Conservation (phyloP, 2,797 vertebrate genomes). For the Pseudocheirus occidentalis region DNA sequence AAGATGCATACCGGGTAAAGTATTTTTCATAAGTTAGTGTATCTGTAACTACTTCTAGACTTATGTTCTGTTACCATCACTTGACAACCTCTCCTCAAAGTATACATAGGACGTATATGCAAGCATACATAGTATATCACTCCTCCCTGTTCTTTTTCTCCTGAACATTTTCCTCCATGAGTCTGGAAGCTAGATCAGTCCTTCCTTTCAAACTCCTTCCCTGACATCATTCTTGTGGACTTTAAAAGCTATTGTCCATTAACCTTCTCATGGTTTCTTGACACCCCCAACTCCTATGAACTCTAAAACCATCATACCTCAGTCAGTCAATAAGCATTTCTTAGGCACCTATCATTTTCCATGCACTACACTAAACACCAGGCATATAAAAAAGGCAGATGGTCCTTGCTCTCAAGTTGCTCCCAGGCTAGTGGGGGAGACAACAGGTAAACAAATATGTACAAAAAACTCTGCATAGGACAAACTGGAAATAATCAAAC, state of each 20-base stretch:
- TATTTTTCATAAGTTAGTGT: not conserved
- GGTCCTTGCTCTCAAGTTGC: not conserved
- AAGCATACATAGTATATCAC: not conserved
- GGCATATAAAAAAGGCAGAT: not conserved
- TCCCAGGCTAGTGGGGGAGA: not conserved
- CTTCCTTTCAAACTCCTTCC: not conserved
- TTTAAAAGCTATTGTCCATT: no score
- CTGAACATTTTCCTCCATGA: not conserved
- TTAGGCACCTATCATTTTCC: no score
- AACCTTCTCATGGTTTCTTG: not conserved
- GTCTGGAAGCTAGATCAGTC: not conserved
- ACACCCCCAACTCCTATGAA: not conserved
- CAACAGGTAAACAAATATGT: not conserved
- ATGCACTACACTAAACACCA: no score
- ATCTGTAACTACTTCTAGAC: no score
- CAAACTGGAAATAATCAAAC: not conserved
- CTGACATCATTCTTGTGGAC: not conserved
- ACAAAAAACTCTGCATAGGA: not conserved
- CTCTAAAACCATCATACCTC: not conserved
- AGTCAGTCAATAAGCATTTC: not conserved
- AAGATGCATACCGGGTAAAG: not conserved
- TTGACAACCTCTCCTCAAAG: not conserved
- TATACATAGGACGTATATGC: no score
- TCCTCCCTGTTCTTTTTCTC: not conserved
- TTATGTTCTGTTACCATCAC: not conserved